These are phyloP conservation scores for Sarcophaga variegata DNA, from an alignment of 2,888 invertebrate species.

Conservation along the genomic window DNA sequence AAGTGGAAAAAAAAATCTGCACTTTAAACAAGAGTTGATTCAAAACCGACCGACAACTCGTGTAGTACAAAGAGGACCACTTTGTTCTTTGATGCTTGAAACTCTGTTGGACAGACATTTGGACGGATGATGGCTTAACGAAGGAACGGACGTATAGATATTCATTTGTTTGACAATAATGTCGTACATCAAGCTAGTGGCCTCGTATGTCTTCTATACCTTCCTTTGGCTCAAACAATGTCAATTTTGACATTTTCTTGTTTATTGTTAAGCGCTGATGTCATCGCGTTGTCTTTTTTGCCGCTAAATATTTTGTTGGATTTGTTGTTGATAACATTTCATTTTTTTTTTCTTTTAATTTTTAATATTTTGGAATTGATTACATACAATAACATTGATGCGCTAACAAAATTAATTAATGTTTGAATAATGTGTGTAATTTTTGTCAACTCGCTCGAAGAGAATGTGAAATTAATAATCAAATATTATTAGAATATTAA, in stretches of 20 bases:
- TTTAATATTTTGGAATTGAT: too few relatives aligned
- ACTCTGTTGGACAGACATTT: conserved; percentile 3
- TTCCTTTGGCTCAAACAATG: conserved; percentile 63
- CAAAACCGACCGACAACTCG: conserved; percentile 50
- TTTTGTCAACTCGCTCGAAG: too few relatives aligned
- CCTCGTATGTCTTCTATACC: conserved; percentile 70
- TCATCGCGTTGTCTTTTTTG: conserved; percentile 56
- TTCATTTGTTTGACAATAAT: conserved; percentile 71
- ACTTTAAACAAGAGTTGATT: conserved; percentile 56
- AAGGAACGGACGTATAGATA: conserved; percentile 27
- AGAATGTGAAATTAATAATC: too few relatives aligned
- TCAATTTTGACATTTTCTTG: conserved; percentile 72
- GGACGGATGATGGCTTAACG: not conserved
- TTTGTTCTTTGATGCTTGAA: conserved; percentile 33
- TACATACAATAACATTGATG: too few relatives aligned
- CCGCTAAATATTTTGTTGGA: conserved; percentile 2
- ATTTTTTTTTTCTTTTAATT: conserved; percentile 2
- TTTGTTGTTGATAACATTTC: not conserved
- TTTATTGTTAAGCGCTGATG: conserved; percentile 67
- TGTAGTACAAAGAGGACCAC: conserved; percentile 15
- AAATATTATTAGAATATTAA: too few relatives aligned
- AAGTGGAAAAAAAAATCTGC: conserved; percentile 47
- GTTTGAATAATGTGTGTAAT: too few relatives aligned
- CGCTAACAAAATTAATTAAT: too few relatives aligned
- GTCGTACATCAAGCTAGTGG: conserved; percentile 72